These are phyloP conservation scores for Ifrita kowaldi DNA, from an alignment of 2,113 vertebrate genomes.

Conservation along the genomic window DNA sequence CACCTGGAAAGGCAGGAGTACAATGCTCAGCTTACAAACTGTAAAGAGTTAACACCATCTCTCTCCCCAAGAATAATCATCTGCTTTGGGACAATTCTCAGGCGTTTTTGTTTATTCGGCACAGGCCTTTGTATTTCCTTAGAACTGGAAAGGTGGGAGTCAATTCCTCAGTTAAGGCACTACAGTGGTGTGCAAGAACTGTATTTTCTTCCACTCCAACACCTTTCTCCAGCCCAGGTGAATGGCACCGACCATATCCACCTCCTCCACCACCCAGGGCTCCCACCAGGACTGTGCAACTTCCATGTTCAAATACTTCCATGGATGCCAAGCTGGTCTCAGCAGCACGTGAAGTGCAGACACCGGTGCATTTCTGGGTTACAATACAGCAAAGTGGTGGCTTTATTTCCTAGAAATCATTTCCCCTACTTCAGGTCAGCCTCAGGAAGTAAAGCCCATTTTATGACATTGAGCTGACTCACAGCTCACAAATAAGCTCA, in stretches of 20 bases:
- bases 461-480: conserved; percentile 52
- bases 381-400: conserved; percentile 19
- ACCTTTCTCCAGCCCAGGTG: not conserved
- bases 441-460: conserved; percentile 51
- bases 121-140: not conserved
- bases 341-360: conserved; percentile 18
- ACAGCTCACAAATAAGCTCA: conserved; percentile 34
- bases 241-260: not conserved
- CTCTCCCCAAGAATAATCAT: not conserved
- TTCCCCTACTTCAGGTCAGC: conserved; percentile 38
- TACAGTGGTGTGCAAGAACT: not conserved
- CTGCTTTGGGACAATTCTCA: not conserved
- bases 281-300: not conserved
- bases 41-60: not conserved
- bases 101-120: not conserved
- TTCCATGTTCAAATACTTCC: not conserved
- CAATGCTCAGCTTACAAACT: not conserved
- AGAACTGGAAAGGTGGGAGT: not conserved
- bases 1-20: not conserved
- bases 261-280: not conserved
- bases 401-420: conserved; percentile 59
- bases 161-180: not conserved
- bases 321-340: not conserved
- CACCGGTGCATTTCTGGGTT: not conserved
- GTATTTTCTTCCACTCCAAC: not conserved